Evolutionary conservation across 2,888 invertebrate species (phyloP), one percentile per base, ranked within the genome.

Genomic region (Aphidoletes aphidimyza): DNA sequence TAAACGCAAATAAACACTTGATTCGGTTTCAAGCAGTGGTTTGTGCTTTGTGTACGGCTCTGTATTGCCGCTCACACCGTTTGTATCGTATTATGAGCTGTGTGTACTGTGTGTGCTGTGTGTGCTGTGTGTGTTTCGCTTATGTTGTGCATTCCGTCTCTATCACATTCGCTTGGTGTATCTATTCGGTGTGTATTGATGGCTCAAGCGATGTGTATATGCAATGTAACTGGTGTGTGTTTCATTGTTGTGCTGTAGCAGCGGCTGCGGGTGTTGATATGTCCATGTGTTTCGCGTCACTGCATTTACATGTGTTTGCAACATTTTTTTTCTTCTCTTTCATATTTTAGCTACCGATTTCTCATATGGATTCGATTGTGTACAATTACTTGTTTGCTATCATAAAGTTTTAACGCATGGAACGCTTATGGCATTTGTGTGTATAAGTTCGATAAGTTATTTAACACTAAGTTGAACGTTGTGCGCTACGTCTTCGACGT

Each of bases 201-300:
- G n/a, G n/a, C 19, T 22, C 22, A 37, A 37, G n/a, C 81, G 37
- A 37, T 78, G 37, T 81, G 81, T 81, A 37, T 81, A 39, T 39
- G 39, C 49, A 9, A 8, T 39, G 39, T 39, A 49, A 11, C 19
- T 49, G 6, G 6, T 3, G n/a, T 5, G 17, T 49, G 14, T 34
- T 34, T 3, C n/a, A n/a, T n/a, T n/a, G 30, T 30, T 34, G 30
- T 34, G 34, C 17, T 22, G 81, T 81, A 37, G n/a, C n/a, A n/a
- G 37, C n/a, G 37, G 81, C 81, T 81, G 81, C 81, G 81, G 81
- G 81, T 81, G 81, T 81, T 37, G 81, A 81, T 81, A 81, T 69
- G n/a, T 81, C 37, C n/a, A n/a, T 81, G 37, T 81, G n/a, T 81
- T 37, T 81, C 81, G n/a, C 81, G 81, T 81, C 81, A 81, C n/a